phyloP scores from a whole-genome alignment of 2,797 vertebrate genomes.

The Cirrhinus mrigala region DNA sequence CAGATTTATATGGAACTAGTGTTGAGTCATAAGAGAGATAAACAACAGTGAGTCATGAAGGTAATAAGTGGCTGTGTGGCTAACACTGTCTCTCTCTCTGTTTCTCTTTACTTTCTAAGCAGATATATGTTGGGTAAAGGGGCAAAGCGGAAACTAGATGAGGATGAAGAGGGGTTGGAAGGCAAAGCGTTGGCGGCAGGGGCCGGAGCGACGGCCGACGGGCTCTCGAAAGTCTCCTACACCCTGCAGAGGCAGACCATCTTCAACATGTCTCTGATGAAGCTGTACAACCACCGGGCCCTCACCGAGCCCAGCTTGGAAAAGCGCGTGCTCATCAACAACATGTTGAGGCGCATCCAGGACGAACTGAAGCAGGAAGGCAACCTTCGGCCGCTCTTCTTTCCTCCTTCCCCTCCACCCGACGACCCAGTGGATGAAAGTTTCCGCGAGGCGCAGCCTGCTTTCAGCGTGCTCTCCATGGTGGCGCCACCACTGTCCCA shows the following conservation, averaged over 20 bases:
- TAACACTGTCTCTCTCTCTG: constrained; percentile 17
- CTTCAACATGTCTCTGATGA: constrained; percentile 99
- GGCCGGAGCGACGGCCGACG: constrained; percentile 79
- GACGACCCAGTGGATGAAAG: constrained; percentile 85
- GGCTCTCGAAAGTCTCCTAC: constrained; percentile 96
- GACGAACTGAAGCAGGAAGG: constrained; percentile 96
- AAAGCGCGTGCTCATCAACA: constrained; percentile 97
- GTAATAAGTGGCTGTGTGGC: constrained; percentile 30
- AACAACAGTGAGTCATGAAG: constrained; percentile 35
- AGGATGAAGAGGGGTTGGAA: constrained; percentile 99
- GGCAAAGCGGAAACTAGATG: constrained; percentile 98
- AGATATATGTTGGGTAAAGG: constrained; percentile 99
- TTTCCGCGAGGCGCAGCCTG: constrained; percentile 88
- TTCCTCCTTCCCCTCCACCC: constrained; percentile 83
- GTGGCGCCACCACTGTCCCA: constrained; percentile 77
- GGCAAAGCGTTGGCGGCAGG: constrained; percentile 91
- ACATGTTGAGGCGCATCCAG: constrained; percentile 97
- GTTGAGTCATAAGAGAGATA: not conserved
- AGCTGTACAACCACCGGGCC: constrained; percentile 94
- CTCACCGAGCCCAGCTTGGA: constrained; percentile 93
- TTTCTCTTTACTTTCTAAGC: constrained; percentile 63
- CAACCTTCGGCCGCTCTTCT: constrained; percentile 86
- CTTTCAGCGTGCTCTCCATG: constrained; percentile 81
- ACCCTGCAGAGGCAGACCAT: constrained; percentile 98
- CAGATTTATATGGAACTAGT: constrained; percentile 5